Conservation (phyloP, 2,888 invertebrate species). For the Salticus scenicus region DNA sequence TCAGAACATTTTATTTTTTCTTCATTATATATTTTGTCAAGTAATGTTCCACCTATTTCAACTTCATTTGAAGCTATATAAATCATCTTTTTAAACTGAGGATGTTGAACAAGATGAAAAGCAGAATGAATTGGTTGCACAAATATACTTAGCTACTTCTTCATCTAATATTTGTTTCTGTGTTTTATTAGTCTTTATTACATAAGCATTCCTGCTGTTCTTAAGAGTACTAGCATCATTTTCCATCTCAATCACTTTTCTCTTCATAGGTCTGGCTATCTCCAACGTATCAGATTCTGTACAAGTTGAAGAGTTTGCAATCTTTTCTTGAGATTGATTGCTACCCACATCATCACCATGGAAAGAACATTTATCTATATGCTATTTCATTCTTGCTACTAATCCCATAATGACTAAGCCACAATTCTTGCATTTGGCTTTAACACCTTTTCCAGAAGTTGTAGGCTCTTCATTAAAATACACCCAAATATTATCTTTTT, state of each 20-base stretch:
- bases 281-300: not conserved
- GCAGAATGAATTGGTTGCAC: not conserved
- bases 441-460: no score
- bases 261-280: not conserved
- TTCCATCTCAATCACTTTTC: not conserved
- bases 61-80: constrained; percentile 6
- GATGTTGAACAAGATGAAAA: constrained; percentile 17
- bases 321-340: not conserved
- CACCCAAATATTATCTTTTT: no score
- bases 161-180: constrained; percentile 16
- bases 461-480: no score
- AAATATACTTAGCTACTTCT: no score
- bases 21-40: constrained; percentile 12
- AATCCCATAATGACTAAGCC: no score
- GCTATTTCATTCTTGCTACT: no score
- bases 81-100: no score
- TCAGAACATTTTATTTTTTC: constrained; percentile 16
- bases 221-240: not conserved
- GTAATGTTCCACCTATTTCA: constrained; percentile 13
- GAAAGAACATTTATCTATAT: no score
- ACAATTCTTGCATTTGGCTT: no score
- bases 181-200: not conserved
- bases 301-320: not conserved
- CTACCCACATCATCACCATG: not conserved
- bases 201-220: not conserved